A percentile compares a stretch with the other conserved stretches of the same genome.
These are phyloP conservation scores for Rhabdomys pumilio DNA, from an alignment of 2,797 vertebrate genomes.

Conservation along the genomic window DNA sequence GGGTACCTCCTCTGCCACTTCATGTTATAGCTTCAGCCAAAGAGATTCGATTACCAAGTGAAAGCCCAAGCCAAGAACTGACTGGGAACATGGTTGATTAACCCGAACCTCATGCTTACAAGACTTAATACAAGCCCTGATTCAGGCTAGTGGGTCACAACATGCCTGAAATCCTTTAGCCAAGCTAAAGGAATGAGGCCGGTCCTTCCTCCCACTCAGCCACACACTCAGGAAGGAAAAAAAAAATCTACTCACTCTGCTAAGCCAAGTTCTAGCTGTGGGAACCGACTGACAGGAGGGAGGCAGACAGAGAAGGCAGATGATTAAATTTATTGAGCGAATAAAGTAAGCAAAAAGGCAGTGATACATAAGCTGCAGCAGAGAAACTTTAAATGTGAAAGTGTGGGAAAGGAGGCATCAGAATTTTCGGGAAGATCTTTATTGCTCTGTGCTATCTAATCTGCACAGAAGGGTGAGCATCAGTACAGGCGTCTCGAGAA, in stretches of 20 bases:
- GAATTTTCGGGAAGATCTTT: background rate
- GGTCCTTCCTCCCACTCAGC: conserved; percentile 41
- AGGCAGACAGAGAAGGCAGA: conserved; percentile 8
- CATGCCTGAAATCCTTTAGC: conserved; percentile 23
- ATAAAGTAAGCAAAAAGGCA: conserved; percentile 52
- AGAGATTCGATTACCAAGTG: background rate
- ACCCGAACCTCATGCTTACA: background rate
- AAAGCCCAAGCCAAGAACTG: conserved; percentile 42
- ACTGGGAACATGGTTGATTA: background rate
- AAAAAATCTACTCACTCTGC: conserved; percentile 32
- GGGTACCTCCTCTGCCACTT: conserved; percentile 12
- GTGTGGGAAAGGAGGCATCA: background rate
- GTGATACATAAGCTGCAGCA: conserved; percentile 5
- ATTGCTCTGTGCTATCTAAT: conserved; percentile 34
- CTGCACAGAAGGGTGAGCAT: background rate
- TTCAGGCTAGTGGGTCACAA: conserved; percentile 73
- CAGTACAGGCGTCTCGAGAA: background rate
- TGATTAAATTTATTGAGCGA: conserved; percentile 33
- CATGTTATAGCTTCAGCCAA: conserved; percentile 9
- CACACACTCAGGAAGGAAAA: conserved; percentile 47
- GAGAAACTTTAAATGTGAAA: conserved; percentile 18
- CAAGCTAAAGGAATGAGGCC: conserved; percentile 60
- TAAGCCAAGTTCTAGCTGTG: conserved; percentile 20
- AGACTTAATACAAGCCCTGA: conserved; percentile 51
- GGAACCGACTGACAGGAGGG: conserved; percentile 51